Evolutionary conservation across 2,113 vertebrate species (phyloP).

Genomic region (Pluvialis apricaria): DNA sequence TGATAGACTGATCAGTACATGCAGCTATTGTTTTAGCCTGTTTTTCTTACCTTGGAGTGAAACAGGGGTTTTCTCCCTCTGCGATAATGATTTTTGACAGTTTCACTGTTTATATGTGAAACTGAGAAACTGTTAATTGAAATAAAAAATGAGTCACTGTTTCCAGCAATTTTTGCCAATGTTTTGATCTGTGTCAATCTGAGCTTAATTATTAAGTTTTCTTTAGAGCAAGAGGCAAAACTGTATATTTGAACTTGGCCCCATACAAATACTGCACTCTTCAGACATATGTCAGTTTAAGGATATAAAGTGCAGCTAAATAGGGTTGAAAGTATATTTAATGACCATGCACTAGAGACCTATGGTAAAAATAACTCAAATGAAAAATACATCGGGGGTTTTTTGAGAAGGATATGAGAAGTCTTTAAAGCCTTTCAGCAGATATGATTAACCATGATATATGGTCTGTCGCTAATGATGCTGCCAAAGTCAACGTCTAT

Average conservation of each 20-base stretch:
- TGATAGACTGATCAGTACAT: not conserved
- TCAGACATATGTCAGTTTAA: not conserved
- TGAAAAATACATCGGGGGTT: not conserved
- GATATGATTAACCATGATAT: constrained; percentile 36
- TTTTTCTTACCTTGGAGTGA: constrained; percentile 58
- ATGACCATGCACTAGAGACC: not conserved
- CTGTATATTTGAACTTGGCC: constrained; percentile 5
- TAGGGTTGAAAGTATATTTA: constrained; percentile 16
- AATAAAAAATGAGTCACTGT: constrained; percentile 77
- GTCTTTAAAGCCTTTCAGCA: constrained; percentile 58
- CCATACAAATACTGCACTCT: not conserved
- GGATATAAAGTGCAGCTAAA: not conserved
- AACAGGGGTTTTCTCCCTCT: constrained; percentile 53
- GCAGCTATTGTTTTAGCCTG: constrained; percentile 48
- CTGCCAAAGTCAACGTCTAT: constrained; percentile 57
- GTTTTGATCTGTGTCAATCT: constrained; percentile 75
- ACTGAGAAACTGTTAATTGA: constrained; percentile 79
- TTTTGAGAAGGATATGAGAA: not conserved
- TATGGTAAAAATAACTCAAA: constrained; percentile 2
- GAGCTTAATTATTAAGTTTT: constrained; percentile 72
- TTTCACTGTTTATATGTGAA: constrained; percentile 74
- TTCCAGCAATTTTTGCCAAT: constrained; percentile 75
- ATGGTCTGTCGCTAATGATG: constrained; percentile 58
- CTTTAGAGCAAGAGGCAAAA: constrained; percentile 55
- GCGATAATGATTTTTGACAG: constrained; percentile 78